phyloP scores from a whole-genome alignment of 2,888 invertebrate species.

The Amphipyra tragopoginis region DNA sequence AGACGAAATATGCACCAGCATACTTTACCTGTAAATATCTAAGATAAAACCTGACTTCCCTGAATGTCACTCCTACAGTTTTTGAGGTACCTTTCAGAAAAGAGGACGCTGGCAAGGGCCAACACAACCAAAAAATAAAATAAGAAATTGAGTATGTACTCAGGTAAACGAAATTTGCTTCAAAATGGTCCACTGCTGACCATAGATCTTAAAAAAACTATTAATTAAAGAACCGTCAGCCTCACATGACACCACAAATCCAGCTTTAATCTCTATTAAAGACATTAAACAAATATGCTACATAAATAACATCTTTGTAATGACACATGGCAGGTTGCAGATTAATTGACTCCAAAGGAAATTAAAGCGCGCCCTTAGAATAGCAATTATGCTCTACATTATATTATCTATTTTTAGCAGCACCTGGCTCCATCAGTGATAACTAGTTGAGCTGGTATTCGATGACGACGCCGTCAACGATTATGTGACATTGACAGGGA shows the following conservation, averaged over 20 bases:
- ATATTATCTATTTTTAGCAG: slow-evolving; percentile 72
- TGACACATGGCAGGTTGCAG: slow-evolving; percentile 64
- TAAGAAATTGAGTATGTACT: too few species aligned
- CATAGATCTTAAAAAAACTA: too few species aligned
- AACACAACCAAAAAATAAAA: too few species aligned
- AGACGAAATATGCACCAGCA: too few species aligned
- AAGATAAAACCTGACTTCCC: too few species aligned
- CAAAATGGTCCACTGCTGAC: too few species aligned
- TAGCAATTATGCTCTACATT: slow-evolving; percentile 72
- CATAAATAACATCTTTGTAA: slow-evolving; percentile 46
- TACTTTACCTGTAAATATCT: too few species aligned
- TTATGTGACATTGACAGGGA: slow-evolving; percentile 57
- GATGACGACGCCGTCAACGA: slow-evolving; percentile 56
- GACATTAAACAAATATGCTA: slow-evolving; percentile 9
- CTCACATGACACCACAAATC: neutral
- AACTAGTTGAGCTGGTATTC: slow-evolving; percentile 74
- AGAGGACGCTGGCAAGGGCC: too few species aligned
- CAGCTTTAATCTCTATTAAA: slow-evolving; percentile 15
- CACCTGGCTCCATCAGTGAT: slow-evolving; percentile 73
- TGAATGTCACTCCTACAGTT: too few species aligned
- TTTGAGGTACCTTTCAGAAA: too few species aligned
- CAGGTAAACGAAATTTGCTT: too few species aligned
- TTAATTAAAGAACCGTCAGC: too few species aligned
- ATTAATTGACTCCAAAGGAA: slow-evolving; percentile 71
- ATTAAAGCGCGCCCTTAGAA: slow-evolving; percentile 72